phyloP scores from a whole-genome alignment of 1,140 invertebrate genomes.

The Drosophila dunni region DNA sequence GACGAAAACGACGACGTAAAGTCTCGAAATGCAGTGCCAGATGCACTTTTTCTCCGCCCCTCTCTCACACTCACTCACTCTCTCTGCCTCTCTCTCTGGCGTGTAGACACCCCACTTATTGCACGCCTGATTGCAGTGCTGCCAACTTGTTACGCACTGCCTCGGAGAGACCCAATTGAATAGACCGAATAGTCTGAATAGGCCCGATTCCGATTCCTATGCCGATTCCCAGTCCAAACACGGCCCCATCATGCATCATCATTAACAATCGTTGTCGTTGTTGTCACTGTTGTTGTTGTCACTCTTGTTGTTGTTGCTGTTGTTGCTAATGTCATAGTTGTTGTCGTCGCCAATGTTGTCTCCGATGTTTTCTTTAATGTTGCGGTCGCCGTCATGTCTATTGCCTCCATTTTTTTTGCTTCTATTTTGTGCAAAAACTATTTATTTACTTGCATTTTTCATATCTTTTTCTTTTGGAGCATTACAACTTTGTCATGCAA shows the following conservation, averaged over 20 bases:
- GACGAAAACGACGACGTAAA: constrained; percentile 42
- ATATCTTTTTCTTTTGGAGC: neutral
- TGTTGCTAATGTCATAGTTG: constrained; percentile 14
- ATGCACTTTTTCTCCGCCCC: neutral
- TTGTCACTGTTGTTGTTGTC: constrained; percentile 7
- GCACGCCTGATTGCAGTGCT: constrained; percentile 36
- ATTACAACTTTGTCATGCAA: constrained; percentile 4
- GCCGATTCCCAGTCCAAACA: neutral
- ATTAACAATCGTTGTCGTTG: constrained; percentile 41
- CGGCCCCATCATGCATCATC: constrained; percentile 49
- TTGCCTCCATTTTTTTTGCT: constrained; percentile 39
- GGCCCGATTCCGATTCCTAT: neutral
- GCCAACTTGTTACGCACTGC: constrained; percentile 53
- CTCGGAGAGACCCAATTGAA: constrained; percentile 39
- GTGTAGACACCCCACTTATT: constrained; percentile 9
- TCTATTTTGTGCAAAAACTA: constrained; percentile 40
- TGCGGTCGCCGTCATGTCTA: constrained; percentile 48
- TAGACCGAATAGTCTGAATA: neutral
- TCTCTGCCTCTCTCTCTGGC: neutral
- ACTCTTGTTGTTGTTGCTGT: constrained; percentile 12
- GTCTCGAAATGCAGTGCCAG: constrained; percentile 42
- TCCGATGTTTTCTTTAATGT: constrained; percentile 36
- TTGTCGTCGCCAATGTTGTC: constrained; percentile 41
- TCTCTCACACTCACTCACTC: neutral
- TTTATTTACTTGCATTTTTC: constrained; percentile 41